Evolutionary conservation across 1,140 invertebrate genomes (phyloP).

Genomic region (Scylla paramamosain): DNA sequence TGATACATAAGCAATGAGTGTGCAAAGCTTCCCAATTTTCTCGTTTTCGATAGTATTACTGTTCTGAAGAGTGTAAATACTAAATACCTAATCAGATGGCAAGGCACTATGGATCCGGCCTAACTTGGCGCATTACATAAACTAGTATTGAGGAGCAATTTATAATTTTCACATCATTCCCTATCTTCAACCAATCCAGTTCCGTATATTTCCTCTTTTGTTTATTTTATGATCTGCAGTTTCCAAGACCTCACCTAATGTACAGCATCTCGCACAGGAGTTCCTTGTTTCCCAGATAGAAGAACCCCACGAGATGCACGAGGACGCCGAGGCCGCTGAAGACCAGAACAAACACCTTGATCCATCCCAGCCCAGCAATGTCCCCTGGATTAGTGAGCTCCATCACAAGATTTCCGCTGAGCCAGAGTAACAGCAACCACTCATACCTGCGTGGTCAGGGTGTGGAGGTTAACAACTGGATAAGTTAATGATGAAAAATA

Average conservation of each 20-base stretch:
- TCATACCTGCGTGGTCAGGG: slow-evolving; percentile 91
- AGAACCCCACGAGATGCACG: slow-evolving; percentile 90
- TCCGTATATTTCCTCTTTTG: too few species aligned
- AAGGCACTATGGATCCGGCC: too few species aligned
- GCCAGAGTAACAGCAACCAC: slow-evolving; percentile 96
- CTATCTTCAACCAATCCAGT: too few species aligned
- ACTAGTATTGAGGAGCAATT: too few species aligned
- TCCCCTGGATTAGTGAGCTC: slow-evolving; percentile 98
- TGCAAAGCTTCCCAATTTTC: too few species aligned
- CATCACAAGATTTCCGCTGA: slow-evolving; percentile 96
- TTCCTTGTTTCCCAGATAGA: slow-evolving; percentile 76
- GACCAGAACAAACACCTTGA: slow-evolving; percentile 87
- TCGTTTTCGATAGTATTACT: too few species aligned
- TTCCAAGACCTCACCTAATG: slow-evolving; percentile 64
- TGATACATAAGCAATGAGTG: too few species aligned
- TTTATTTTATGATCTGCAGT: background rate
- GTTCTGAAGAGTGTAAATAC: too few species aligned
- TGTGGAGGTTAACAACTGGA: slow-evolving; percentile 66
- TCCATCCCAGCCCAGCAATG: slow-evolving; percentile 94
- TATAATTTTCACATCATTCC: too few species aligned
- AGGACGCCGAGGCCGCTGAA: slow-evolving; percentile 95
- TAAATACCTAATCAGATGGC: too few species aligned
- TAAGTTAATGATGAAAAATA: slow-evolving; percentile 67
- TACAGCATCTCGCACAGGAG: slow-evolving; percentile 73
- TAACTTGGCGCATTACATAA: too few species aligned